phyloP scores from a whole-genome alignment of 2,113 vertebrate genomes.

The Dasyprocta punctata region DNA sequence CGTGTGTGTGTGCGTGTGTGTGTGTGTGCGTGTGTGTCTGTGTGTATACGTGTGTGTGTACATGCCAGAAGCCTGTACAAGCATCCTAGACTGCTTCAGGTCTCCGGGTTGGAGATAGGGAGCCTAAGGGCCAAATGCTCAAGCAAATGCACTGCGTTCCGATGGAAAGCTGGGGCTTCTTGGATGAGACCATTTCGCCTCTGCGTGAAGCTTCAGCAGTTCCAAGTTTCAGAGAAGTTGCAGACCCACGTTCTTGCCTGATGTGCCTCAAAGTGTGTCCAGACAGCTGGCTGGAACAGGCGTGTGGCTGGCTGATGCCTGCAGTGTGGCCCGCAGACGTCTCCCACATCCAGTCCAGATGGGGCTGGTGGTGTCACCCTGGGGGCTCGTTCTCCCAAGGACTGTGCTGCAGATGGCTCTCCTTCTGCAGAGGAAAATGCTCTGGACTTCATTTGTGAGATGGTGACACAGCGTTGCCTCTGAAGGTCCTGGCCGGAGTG shows the following conservation, averaged over 20 bases:
- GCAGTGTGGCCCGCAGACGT: neutral
- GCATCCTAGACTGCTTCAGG: conserved; percentile 16
- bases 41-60: fast-evolving
- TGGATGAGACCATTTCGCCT: conserved; percentile 51
- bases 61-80: neutral
- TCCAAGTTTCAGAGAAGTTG: conserved; percentile 61
- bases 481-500: neutral
- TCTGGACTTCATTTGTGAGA: neutral
- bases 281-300: neutral
- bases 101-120: conserved; percentile 23
- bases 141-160: conserved; percentile 23
- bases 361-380: neutral
- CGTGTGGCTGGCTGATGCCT: fast-evolving
- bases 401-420: neutral
- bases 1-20: fast-evolving
- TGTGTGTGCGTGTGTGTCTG: fast-evolving
- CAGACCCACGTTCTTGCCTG: conserved; percentile 37
- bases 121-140: conserved; percentile 49
- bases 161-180: conserved; percentile 6
- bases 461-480: neutral
- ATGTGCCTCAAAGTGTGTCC: neutral
- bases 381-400: neutral
- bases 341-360: neutral
- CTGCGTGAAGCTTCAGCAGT: conserved; percentile 49
- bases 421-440: neutral